Evolutionary conservation across 2,797 vertebrate species (phyloP).

Genomic region (Neopelma chrysocephalum): DNA sequence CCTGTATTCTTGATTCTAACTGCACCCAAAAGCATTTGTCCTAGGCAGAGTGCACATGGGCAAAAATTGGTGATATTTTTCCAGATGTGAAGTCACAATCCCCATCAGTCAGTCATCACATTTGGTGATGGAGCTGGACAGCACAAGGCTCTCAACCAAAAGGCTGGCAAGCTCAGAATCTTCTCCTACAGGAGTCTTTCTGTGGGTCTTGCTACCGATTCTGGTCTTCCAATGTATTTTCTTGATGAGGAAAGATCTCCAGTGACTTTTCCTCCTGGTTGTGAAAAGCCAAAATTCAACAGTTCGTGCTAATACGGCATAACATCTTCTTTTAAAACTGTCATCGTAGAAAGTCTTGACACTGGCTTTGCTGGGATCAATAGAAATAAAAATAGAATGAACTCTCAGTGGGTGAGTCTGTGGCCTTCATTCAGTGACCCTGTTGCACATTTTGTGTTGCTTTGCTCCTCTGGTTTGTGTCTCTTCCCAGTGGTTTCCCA

Average conservation of each 20-base stretch:
- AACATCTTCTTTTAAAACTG: background rate
- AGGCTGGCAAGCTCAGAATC: background rate
- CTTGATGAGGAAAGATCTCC: background rate
- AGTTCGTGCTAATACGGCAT: fast-evolving
- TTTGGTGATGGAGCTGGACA: background rate
- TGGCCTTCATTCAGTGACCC: background rate
- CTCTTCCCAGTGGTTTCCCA: background rate
- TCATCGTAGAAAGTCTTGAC: background rate
- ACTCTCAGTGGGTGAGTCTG: background rate
- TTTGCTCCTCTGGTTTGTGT: background rate
- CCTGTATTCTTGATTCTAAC: background rate
- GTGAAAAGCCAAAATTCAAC: background rate
- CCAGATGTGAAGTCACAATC: background rate
- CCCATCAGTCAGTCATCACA: background rate
- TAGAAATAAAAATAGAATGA: background rate
- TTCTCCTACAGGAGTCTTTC: background rate
- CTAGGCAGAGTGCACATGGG: background rate
- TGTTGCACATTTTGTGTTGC: background rate
- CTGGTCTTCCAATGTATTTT: background rate
- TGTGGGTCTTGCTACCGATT: background rate
- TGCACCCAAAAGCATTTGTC: background rate
- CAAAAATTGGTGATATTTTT: background rate
- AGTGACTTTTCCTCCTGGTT: background rate
- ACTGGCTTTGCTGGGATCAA: background rate
- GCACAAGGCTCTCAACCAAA: background rate